Percentiles rank a stretch among this genome's conserved stretches.
These are phyloP conservation scores for Aeoliscus strigatus DNA, from an alignment of 2,797 vertebrate genomes.

Conservation along the genomic window DNA sequence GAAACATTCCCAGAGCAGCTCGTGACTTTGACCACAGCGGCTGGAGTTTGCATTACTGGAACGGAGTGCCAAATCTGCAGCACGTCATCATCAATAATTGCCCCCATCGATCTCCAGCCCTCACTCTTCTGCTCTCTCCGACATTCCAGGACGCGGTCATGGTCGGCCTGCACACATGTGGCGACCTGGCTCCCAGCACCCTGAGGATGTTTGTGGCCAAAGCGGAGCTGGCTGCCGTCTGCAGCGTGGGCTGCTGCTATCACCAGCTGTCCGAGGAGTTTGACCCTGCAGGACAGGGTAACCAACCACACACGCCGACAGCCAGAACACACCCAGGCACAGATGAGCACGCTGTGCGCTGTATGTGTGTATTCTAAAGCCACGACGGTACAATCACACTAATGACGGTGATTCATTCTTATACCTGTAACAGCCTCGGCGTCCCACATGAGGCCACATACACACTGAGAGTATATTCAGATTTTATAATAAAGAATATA, in stretches of 20 bases:
- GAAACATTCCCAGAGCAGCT: constrained; percentile 28
- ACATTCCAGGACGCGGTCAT: constrained; percentile 82
- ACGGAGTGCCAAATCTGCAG: constrained; percentile 31
- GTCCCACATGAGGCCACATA: constrained; percentile 18
- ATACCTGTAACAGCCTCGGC: constrained; percentile 20
- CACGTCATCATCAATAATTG: constrained; percentile 45
- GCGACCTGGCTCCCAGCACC: constrained; percentile 85
- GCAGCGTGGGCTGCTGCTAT: constrained; percentile 97
- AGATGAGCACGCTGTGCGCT: constrained; percentile 5
- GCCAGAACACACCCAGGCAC: constrained; percentile 8
- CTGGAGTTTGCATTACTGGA: constrained; percentile 36
- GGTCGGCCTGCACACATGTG: constrained; percentile 96
- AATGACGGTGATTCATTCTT: constrained; percentile 30
- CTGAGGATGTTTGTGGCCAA: constrained; percentile 85
- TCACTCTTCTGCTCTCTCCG: constrained; percentile 6
- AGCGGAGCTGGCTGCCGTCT: constrained; percentile 86
- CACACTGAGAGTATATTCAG: constrained; percentile 24
- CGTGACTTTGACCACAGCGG: constrained; percentile 31
- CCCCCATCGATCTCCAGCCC: constrained; percentile 34
- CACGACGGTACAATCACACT: constrained; percentile 1
- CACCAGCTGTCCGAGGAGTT: constrained; percentile 81
- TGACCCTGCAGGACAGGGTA: constrained; percentile 72
- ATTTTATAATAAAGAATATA: constrained; percentile 42
- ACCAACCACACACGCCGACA: constrained; percentile 8
- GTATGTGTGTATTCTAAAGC: neutral